phyloP scores from a whole-genome alignment of 2,113 vertebrate genomes.

The Chionodraco myersi region DNA sequence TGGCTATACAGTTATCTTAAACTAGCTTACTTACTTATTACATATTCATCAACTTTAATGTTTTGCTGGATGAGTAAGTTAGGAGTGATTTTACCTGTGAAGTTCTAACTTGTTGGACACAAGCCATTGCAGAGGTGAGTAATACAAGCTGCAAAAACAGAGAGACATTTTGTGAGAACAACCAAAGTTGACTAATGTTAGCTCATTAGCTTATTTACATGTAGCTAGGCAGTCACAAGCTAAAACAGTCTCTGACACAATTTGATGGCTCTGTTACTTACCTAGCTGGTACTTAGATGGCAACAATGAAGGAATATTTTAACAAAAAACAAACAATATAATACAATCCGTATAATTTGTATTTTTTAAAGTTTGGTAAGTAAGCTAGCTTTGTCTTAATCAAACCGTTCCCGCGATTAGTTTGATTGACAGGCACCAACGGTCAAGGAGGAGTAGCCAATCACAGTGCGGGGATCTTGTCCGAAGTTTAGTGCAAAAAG shows the following conservation, averaged over 20 bases:
- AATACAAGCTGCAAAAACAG: constrained; percentile 15
- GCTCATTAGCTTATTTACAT: background rate
- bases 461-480: constrained; percentile 23
- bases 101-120: constrained; percentile 62
- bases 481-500: background rate
- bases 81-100: constrained; percentile 65
- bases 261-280: too few relatives aligned
- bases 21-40: too few relatives aligned
- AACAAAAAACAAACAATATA: background rate
- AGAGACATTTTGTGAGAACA: background rate
- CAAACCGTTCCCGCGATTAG: constrained; percentile 13
- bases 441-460: constrained; percentile 50
- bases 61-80: background rate
- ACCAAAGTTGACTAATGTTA: background rate
- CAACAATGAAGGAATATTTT: background rate
- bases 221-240: background rate
- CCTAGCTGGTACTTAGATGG: constrained; percentile 14
- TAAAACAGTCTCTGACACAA: background rate
- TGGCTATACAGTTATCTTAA: too few relatives aligned
- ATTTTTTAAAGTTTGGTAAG: background rate
- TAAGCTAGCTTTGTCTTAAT: background rate
- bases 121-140: constrained; percentile 65
- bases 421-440: constrained; percentile 17
- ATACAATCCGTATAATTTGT: background rate
- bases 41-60: background rate